These are phyloP conservation scores for Dryobates pubescens DNA, from an alignment of 2,797 vertebrate genomes.

Conservation along the genomic window DNA sequence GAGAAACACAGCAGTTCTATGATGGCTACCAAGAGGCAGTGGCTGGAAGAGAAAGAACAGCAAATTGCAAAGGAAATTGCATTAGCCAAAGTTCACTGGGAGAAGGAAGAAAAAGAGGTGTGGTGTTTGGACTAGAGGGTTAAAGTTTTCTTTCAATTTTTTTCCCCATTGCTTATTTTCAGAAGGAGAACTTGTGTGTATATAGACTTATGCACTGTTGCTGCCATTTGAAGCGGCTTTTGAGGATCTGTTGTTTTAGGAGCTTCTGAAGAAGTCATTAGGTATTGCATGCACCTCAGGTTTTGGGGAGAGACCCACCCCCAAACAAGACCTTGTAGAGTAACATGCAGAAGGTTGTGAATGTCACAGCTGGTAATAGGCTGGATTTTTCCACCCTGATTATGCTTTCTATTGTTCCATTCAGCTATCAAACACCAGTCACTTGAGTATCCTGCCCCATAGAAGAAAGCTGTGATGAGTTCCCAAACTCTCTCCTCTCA, in stretches of 20 bases:
- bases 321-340: neutral
- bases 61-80: slow-evolving; percentile 77
- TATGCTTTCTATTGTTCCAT: neutral
- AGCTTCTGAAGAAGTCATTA: neutral
- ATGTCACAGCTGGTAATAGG: neutral
- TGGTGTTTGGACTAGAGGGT: neutral
- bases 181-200: neutral
- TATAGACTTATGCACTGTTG: neutral
- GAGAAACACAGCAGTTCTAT: slow-evolving; percentile 77
- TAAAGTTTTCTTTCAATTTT: neutral
- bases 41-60: slow-evolving; percentile 82
- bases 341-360: neutral
- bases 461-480: neutral
- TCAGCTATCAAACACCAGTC: neutral
- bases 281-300: neutral
- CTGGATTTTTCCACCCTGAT: neutral
- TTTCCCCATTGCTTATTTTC: neutral
- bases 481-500: neutral
- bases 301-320: neutral
- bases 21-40: slow-evolving; percentile 77
- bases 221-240: neutral
- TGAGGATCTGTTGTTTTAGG: neutral
- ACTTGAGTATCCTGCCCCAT: neutral
- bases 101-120: slow-evolving; percentile 83
- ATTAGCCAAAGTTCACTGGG: slow-evolving; percentile 77